Conservation (phyloP, 2,113 vertebrate species). For the Micromys minutus region DNA sequence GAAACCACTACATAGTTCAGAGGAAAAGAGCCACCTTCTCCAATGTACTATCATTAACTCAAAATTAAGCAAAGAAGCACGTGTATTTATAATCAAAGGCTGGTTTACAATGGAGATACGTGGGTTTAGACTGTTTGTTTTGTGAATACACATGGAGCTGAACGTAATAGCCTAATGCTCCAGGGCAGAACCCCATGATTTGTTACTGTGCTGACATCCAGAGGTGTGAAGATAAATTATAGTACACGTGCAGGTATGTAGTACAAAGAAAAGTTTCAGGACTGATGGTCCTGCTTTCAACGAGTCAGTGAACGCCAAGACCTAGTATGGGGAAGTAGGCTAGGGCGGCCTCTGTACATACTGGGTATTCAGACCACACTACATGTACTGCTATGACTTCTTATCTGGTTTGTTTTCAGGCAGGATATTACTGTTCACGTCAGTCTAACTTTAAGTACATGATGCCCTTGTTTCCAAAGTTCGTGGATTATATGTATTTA, state of each 20-base stretch:
- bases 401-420: not conserved
- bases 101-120: not conserved
- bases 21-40: not conserved
- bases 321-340: no score
- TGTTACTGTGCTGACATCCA: not conserved
- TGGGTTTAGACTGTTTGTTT: not conserved
- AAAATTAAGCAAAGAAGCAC: conserved; percentile 35
- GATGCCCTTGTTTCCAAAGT: not conserved
- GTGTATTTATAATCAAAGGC: not conserved
- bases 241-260: not conserved
- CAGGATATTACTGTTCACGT: not conserved
- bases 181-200: not conserved
- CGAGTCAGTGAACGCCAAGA: not conserved
- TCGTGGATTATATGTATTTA: not conserved
- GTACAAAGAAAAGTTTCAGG: not conserved
- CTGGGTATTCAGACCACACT: not conserved
- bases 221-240: not conserved
- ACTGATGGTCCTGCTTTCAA: not conserved
- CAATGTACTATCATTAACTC: conserved; percentile 25
- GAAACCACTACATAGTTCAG: not conserved
- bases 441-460: not conserved
- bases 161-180: not conserved
- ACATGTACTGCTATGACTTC: not conserved
- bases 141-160: not conserved
- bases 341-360: not conserved